These are phyloP conservation scores for Proctacanthus coquilletti DNA, from an alignment of 1,140 invertebrate genomes.

Conservation along the genomic window DNA sequence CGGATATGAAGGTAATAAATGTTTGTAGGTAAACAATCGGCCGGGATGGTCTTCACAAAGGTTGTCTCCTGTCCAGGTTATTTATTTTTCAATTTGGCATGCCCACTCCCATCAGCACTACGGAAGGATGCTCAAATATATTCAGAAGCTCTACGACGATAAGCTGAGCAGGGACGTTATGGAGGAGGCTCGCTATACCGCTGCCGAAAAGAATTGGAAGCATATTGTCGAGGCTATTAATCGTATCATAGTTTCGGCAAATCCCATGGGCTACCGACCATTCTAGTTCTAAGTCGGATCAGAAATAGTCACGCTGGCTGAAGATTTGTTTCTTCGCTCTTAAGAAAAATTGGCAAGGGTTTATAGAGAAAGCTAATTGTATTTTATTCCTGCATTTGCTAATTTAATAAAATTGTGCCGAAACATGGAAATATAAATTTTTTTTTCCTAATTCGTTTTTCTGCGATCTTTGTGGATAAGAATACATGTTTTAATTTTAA, in stretches of 20 bases:
- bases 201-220: conserved; percentile 47
- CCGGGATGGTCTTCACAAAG: background rate
- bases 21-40: conserved; percentile 6
- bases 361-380: too few species aligned
- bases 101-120: conserved; percentile 58
- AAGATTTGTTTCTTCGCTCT: too few species aligned
- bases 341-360: too few species aligned
- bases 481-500: too few species aligned
- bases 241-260: conserved; percentile 18
- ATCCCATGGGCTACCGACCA: conserved; percentile 21
- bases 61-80: conserved; percentile 33
- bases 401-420: too few species aligned
- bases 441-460: too few species aligned
- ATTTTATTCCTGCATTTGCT: too few species aligned
- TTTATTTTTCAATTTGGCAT: conserved; percentile 67
- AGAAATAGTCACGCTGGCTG: too few species aligned
- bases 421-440: too few species aligned
- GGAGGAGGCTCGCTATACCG: conserved; percentile 50
- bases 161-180: conserved; percentile 57
- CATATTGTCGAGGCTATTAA: conserved; percentile 40
- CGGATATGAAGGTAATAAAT: conserved; percentile 53
- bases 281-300: too few species aligned
- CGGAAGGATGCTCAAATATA: conserved; percentile 61
- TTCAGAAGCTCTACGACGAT: conserved; percentile 65
- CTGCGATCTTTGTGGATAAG: too few species aligned